Percentiles rank a stretch among this genome's conserved stretches.
These are phyloP conservation scores for Pachyseris speciosa DNA, from an alignment of 64 coral and sea anemone species.

Conservation along the genomic window DNA sequence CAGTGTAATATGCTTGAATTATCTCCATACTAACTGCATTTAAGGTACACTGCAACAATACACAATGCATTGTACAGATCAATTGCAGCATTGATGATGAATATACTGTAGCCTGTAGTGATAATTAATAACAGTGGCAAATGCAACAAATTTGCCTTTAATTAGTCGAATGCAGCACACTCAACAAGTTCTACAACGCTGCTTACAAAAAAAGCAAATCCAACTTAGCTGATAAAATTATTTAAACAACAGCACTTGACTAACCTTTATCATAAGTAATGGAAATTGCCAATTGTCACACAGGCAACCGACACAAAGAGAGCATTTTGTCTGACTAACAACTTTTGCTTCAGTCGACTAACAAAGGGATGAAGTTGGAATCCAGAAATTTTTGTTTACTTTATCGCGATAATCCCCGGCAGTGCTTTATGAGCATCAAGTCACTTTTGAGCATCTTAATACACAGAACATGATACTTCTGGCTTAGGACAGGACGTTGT, in stretches of 20 bases:
- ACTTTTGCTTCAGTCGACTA: background rate
- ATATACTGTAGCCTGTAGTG: background rate
- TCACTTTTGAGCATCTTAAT: background rate
- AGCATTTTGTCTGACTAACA: background rate
- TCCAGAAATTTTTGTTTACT: conserved; percentile 4
- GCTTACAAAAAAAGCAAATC: background rate
- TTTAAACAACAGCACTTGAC: background rate
- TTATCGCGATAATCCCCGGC: background rate
- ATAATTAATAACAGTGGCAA: background rate
- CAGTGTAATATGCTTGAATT: background rate
- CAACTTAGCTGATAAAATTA: background rate
- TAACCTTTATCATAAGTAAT: conserved; percentile 2
- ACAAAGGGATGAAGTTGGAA: no score
- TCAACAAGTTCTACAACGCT: background rate
- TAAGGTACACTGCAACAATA: no score
- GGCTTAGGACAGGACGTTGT: conserved; percentile 56
- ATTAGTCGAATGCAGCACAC: background rate
- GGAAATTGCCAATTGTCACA: background rate
- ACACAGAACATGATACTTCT: background rate
- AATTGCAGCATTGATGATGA: background rate
- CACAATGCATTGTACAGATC: no score
- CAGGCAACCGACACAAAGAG: background rate
- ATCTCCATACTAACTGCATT: background rate
- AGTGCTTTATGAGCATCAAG: background rate
- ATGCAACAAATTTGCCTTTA: background rate